These are phyloP conservation scores for Hemiprocne comata DNA, from an alignment of 2,113 vertebrate species.

Conservation along the genomic window DNA sequence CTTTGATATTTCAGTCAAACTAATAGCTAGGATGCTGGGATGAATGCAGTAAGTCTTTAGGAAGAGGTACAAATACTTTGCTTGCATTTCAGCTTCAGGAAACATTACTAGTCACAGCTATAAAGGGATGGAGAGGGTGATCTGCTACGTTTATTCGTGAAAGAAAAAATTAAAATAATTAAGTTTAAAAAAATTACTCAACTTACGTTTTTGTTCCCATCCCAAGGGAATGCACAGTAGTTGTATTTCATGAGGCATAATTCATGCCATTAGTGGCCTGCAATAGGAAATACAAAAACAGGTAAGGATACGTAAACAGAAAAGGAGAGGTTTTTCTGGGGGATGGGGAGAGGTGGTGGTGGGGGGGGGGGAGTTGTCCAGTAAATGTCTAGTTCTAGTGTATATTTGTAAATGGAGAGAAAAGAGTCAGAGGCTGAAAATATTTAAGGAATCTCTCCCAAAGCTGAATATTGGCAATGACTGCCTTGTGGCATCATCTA, in stretches of 20 bases:
- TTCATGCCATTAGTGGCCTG: neutral
- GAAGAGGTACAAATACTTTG: neutral
- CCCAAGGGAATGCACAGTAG: neutral
- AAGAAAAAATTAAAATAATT: neutral
- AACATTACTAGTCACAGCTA: neutral
- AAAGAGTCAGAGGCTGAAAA: neutral
- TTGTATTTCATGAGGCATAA: neutral
- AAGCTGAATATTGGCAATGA: conserved; percentile 26
- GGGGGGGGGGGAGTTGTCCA: neutral
- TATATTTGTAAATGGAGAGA: conserved; percentile 31
- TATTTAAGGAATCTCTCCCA: conserved; percentile 27
- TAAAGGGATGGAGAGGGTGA: neutral
- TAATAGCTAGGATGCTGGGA: neutral
- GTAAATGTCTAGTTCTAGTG: neutral
- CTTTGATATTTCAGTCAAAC: neutral
- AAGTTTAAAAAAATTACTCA: neutral
- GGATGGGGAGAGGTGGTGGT: too few relatives aligned
- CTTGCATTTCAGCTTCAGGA: conserved; percentile 5
- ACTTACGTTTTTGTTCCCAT: neutral
- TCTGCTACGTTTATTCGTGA: neutral
- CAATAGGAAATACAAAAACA: neutral
- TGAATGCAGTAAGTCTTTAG: neutral
- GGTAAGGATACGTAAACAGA: neutral
- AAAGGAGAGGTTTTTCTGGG: neutral
- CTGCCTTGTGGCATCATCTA: neutral